These are phyloP conservation scores for Pelecanoides urinatrix DNA, from an alignment of 2,113 vertebrate species.

Conservation along the genomic window DNA sequence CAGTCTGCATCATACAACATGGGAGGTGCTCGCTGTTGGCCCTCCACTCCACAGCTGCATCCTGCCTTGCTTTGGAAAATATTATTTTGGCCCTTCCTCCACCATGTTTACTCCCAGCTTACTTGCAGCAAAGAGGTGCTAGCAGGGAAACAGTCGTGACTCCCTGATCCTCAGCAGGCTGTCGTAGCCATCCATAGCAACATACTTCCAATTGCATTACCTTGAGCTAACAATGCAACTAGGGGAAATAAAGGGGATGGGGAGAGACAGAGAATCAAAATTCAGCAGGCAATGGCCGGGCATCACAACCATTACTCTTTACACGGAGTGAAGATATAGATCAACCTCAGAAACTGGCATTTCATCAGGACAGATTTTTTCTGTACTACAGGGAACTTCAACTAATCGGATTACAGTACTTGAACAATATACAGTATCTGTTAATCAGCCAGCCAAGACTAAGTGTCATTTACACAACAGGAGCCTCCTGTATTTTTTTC, in stretches of 20 bases:
- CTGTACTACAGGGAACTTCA: not conserved
- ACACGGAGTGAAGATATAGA: not conserved
- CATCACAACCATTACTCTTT: not conserved
- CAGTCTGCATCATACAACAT: fast-evolving
- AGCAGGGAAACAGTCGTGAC: not conserved
- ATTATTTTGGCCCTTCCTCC: not conserved
- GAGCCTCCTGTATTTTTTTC: not conserved
- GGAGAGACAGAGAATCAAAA: not conserved
- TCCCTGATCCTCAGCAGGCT: not conserved
- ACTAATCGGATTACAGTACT: not conserved
- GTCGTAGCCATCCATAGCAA: not conserved
- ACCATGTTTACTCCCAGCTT: not conserved
- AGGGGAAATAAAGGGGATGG: not conserved
- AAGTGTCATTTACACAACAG: not conserved
- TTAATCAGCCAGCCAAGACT: not conserved
- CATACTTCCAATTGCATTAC: not conserved
- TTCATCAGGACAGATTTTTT: not conserved
- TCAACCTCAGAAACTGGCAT: not conserved
- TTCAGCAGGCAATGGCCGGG: not conserved
- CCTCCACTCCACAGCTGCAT: not conserved
- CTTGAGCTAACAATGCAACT: not conserved
- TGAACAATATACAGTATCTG: not conserved
- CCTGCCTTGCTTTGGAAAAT: not conserved
- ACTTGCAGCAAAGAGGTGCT: not conserved
- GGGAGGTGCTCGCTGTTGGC: not conserved